Evolutionary conservation across 2,888 invertebrate genomes (phyloP).

Genomic region (Polydrusus pterygomalis): DNA sequence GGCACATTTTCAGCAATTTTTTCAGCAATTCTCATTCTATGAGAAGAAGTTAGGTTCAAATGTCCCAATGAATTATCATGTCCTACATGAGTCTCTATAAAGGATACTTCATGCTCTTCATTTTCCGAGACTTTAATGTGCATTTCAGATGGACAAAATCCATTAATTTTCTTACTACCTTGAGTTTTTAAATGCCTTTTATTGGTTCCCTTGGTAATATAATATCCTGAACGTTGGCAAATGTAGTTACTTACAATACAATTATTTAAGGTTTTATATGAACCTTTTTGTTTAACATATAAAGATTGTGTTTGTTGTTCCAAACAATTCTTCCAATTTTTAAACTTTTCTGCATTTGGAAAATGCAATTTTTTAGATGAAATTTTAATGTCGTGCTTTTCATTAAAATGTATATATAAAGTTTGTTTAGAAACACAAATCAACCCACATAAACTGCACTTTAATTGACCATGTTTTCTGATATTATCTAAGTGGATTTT

Average conservation of each 20-base stretch:
- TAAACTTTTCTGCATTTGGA: constrained; percentile 22
- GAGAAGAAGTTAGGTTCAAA: constrained; percentile 30
- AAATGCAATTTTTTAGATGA: constrained; percentile 20
- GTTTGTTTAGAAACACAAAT: constrained; percentile 14
- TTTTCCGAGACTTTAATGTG: constrained; percentile 4
- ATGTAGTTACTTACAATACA: constrained; percentile 7
- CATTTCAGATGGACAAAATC: constrained; percentile 39
- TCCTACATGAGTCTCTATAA: constrained; percentile 31
- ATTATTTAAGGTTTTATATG: constrained; percentile 9
- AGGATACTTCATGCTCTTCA: constrained; percentile 14
- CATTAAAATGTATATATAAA: constrained; percentile 21
- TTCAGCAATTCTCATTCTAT: constrained; percentile 39
- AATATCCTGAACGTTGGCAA: constrained; percentile 32
- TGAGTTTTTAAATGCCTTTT: constrained; percentile 28
- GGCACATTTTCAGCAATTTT: constrained; percentile 50
- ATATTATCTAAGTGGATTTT: constrained; percentile 8
- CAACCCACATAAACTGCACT: neutral
- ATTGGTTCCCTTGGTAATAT: neutral
- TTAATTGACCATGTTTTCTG: constrained; percentile 3
- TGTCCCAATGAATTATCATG: constrained; percentile 41
- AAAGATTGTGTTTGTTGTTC: constrained; percentile 22
- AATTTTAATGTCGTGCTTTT: constrained; percentile 18
- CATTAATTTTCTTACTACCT: constrained; percentile 36
- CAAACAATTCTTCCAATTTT: constrained; percentile 33
- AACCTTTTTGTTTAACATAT: constrained; percentile 37